Conservation (phyloP, 1,140 invertebrate genomes). For the Lucilia sericata region DNA sequence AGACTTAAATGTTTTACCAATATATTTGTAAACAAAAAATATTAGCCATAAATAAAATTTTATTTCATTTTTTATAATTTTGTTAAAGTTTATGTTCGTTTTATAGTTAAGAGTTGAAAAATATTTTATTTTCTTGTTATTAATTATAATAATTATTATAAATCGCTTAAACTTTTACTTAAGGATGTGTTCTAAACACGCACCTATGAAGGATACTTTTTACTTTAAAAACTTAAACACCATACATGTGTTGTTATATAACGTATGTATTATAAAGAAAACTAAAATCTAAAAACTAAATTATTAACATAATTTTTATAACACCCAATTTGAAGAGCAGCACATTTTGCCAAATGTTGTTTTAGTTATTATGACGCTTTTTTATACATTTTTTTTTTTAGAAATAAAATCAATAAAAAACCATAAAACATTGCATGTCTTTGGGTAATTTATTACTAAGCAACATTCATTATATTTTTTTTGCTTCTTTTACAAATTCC, state of each 20-base stretch:
- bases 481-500: background rate
- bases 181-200: background rate
- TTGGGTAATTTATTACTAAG: background rate
- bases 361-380: background rate
- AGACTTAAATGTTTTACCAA: background rate
- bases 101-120: background rate
- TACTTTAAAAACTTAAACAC: background rate
- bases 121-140: background rate
- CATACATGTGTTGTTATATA: background rate
- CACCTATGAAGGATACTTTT: background rate
- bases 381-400: background rate
- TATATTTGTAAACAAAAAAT: background rate
- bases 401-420: background rate
- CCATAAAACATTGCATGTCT: constrained; percentile 10
- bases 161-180: constrained; percentile 6
- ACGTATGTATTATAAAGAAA: background rate
- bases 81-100: background rate
- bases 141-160: constrained; percentile 19
- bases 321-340: background rate
- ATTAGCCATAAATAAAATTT: background rate
- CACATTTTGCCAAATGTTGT: background rate
- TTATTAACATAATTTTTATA: constrained; percentile 9
- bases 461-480: background rate
- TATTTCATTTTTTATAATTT: background rate
- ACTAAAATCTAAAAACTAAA: no score